Base-by-base conservation (phyloP, 2,888 invertebrate genomes). In the Ophion ellenae region DNA sequence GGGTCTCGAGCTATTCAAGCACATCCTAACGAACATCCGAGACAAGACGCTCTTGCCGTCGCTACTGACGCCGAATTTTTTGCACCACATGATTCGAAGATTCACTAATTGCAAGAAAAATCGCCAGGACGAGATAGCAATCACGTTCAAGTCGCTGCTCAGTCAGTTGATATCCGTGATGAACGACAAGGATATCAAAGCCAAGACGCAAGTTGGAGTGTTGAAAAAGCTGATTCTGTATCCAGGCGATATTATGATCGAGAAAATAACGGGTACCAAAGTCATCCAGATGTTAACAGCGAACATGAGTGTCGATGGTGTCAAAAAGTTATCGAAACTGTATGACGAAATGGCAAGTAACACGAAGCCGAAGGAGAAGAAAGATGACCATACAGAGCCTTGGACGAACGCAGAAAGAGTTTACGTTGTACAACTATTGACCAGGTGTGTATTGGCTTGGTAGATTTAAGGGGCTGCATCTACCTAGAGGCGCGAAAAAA, bases 191-290 rank as follows among this genome's bases (percentile, higher is more conserved):
- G 94, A 94, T 64, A 94, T 95, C 7, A 94, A 94, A 47, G 94
- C 95, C 57, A 94, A 95, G 88, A 94, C 95, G 1, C 96, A 96
- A 92, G 94, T 97, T 2, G 94, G 94, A 10, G 95, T 96, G 5
- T 92, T 97, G 59, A 96, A 96, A 81, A 96, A 96, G 89, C 92
- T 97, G 1, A 94, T 97, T 11, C 95, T 97, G 67, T 94, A 96
- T 91, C 97, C 97, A 0, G 97, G 97, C 4, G 96, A 96, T 90
- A 95, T 97, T 85, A 96, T 96, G 93, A 96, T 97, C 86, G 97
- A 97, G 90, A 97, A 97, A 94, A 96, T 96, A 47, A 97, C 97
- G 28, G 95, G 96, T 14, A 96, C 95, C 17, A 96, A 96, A 89
- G 92, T 97, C 69, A 94, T 97, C 0, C 96, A 96, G 91, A 95